Percentiles rank a stretch among this genome's conserved stretches.
Conservation (phyloP, 1,140 invertebrate genomes). For the Lepidurus apus region DNA sequence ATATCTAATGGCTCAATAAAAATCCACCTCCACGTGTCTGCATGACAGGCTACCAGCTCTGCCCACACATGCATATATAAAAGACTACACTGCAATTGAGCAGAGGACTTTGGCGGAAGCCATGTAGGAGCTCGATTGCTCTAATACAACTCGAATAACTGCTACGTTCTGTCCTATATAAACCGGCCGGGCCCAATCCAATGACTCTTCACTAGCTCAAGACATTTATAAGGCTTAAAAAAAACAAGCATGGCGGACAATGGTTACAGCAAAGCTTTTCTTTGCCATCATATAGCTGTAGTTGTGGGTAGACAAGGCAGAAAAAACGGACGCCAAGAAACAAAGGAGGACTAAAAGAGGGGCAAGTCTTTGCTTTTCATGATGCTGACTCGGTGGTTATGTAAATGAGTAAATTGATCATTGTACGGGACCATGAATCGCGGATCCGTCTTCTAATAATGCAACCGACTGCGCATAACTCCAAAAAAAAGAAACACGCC, state of each 20-base stretch:
- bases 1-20: slow-evolving; percentile 3
- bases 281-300: slow-evolving; percentile 9
- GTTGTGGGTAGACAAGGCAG: slow-evolving; percentile 4
- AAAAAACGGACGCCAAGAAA: slow-evolving; percentile 13
- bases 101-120: neutral
- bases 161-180: too few relatives aligned
- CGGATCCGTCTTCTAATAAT: neutral
- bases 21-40: slow-evolving; percentile 14
- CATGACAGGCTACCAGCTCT: neutral
- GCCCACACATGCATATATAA: neutral
- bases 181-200: neutral
- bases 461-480: neutral
- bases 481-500: neutral
- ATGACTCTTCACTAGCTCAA: neutral
- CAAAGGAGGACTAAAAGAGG: neutral
- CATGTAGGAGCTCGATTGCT: neutral
- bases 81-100: neutral
- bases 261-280: neutral
- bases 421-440: neutral
- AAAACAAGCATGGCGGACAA: neutral
- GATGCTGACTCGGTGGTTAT: neutral
- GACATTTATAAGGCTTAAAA: neutral
- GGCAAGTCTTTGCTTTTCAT: slow-evolving; percentile 8
- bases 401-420: slow-evolving; percentile 14
- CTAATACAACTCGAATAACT: neutral